phyloP scores from a whole-genome alignment of 2,113 vertebrate species.

The Trogon melanurus region DNA sequence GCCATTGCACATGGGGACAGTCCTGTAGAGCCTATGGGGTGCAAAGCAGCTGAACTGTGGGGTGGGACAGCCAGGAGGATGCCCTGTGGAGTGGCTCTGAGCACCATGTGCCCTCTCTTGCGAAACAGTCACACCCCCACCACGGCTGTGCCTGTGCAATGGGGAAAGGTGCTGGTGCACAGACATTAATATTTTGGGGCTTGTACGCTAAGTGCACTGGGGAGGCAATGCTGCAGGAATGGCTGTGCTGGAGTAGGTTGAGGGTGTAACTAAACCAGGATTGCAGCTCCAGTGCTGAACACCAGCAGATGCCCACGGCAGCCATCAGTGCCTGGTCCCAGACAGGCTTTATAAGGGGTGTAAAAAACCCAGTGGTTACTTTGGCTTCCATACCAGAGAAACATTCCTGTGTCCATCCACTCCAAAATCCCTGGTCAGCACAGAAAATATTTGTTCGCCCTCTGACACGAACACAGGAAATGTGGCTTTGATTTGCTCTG shows the following conservation, averaged over 20 bases:
- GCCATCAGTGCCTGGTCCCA: not conserved
- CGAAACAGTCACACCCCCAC: not conserved
- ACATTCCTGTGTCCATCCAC: slow-evolving; percentile 76
- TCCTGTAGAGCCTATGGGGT: not conserved
- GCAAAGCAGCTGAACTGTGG: not conserved
- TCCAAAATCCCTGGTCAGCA: slow-evolving; percentile 79
- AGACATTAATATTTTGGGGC: not conserved
- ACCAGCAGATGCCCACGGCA: not conserved
- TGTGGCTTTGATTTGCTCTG: slow-evolving; percentile 47
- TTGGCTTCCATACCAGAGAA: slow-evolving; percentile 67
- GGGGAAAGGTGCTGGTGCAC: not conserved
- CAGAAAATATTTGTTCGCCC: slow-evolving; percentile 75
- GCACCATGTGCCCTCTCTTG: not conserved
- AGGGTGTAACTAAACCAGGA: not conserved
- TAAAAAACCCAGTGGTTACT: fast-evolving
- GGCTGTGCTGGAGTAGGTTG: not conserved
- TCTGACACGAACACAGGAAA: slow-evolving; percentile 71
- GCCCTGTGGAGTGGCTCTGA: fast-evolving
- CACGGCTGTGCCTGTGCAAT: fast-evolving
- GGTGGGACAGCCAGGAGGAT: not conserved
- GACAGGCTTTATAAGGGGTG: not conserved
- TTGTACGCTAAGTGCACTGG: not conserved
- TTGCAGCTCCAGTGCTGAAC: not conserved
- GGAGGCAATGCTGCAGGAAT: not conserved
- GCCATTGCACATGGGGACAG: fast-evolving